Evolutionary conservation across 2,113 vertebrate genomes (phyloP).

Genomic region (Mormoops blainvillei): DNA sequence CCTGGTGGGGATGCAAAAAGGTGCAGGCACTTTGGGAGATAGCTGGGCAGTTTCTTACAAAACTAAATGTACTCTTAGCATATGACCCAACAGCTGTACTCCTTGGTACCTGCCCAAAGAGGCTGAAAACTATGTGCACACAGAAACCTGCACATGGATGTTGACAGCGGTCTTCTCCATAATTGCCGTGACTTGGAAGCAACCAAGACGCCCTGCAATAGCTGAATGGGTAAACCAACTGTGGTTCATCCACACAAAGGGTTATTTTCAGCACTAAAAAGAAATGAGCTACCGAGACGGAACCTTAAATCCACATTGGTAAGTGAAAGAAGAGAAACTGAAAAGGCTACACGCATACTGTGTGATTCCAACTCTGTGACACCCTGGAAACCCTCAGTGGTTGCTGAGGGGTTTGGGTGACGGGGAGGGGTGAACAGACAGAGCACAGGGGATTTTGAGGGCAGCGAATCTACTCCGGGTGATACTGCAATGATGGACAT

Average conservation of each 20-base stretch:
- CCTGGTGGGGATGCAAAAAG: fast-evolving
- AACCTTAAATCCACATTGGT: background rate
- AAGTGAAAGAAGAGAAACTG: background rate
- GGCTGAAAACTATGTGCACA: fast-evolving
- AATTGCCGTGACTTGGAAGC: background rate
- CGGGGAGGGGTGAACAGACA: fast-evolving
- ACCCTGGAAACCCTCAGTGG: background rate
- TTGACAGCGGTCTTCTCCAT: no score
- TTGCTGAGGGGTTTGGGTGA: no score
- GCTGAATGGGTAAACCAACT: background rate
- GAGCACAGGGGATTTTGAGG: background rate
- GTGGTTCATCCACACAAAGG: no score
- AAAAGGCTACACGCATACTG: no score
- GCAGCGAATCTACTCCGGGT: background rate
- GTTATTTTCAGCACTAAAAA: background rate
- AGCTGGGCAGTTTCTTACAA: fast-evolving
- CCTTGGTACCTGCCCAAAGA: background rate
- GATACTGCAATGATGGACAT: fast-evolving
- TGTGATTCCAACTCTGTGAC: no score
- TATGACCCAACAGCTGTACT: fast-evolving
- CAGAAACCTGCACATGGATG: no score
- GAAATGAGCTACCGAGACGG: background rate
- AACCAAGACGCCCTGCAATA: background rate
- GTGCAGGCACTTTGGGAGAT: fast-evolving
- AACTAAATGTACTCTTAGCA: background rate